Conservation (phyloP, 1,140 invertebrate species). For the Lordiphosa collinella region DNA sequence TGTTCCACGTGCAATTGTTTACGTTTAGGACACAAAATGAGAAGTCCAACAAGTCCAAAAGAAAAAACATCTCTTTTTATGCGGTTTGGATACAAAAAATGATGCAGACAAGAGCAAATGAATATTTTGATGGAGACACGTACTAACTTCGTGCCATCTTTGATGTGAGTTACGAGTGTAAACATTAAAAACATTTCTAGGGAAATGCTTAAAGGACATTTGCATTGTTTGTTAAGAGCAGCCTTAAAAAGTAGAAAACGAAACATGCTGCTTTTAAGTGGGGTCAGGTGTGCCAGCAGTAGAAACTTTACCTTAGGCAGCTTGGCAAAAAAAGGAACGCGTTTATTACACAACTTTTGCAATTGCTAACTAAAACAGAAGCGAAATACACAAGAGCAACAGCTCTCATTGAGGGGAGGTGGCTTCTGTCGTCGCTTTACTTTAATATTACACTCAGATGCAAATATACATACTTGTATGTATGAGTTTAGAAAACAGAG, state of each 20-base stretch:
- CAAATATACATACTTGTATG: slow-evolving; percentile 7
- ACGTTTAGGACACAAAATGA: slow-evolving; percentile 22
- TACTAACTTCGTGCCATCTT: slow-evolving; percentile 17
- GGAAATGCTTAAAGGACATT: slow-evolving; percentile 13
- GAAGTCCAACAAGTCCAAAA: slow-evolving; percentile 10
- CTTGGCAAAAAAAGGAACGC: slow-evolving; percentile 3
- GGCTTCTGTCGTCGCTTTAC: not conserved
- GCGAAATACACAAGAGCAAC: not conserved
- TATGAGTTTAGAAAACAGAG: slow-evolving; percentile 1
- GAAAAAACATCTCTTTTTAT: slow-evolving; percentile 21
- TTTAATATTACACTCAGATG: slow-evolving; percentile 10
- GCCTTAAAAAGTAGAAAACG: slow-evolving; percentile 5
- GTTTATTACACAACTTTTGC: slow-evolving; percentile 36
- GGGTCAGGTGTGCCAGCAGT: slow-evolving; percentile 31
- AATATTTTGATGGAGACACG: slow-evolving; percentile 23
- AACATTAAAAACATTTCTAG: slow-evolving; percentile 27
- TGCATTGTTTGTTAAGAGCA: slow-evolving; percentile 41
- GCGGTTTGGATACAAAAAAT: slow-evolving; percentile 8
- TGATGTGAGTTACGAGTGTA: slow-evolving; percentile 11
- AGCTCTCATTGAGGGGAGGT: not conserved
- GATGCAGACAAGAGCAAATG: slow-evolving; percentile 48
- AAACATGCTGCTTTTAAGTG: slow-evolving; percentile 19
- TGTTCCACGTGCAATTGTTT: slow-evolving; percentile 53
- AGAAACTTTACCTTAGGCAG: not conserved
- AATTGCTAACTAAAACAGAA: slow-evolving; percentile 12